Conservation (phyloP, 2,113 vertebrate genomes). For the Globicephala melas region DNA sequence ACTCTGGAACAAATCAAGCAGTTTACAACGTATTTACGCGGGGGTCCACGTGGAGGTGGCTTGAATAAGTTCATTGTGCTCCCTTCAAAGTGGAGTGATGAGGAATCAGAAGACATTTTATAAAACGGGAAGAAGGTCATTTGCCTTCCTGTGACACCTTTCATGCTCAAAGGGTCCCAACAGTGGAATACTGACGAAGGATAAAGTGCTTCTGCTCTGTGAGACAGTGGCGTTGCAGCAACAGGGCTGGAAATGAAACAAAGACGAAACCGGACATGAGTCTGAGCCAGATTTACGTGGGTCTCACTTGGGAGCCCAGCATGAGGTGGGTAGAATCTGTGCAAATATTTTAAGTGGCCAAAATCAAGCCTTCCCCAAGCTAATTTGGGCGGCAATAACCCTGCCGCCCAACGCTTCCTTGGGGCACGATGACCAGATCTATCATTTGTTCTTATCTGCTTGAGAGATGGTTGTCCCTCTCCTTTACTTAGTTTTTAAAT, state of each 20-base stretch:
- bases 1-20: neutral
- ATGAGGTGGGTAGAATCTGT: accelerated
- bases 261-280: accelerated
- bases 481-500: neutral
- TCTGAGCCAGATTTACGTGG: accelerated
- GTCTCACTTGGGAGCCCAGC: neutral
- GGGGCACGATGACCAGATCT: accelerated
- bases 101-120: slow-evolving; percentile 49
- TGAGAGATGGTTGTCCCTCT: accelerated
- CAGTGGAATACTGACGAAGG: neutral
- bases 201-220: neutral
- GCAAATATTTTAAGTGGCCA: accelerated
- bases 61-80: neutral
- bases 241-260: accelerated
- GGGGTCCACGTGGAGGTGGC: neutral
- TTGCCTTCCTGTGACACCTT: neutral
- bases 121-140: slow-evolving; percentile 32
- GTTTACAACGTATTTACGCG: neutral
- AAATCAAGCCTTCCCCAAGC: accelerated
- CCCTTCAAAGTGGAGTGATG: neutral
- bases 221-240: accelerated
- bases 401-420: accelerated
- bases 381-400: accelerated
- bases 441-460: accelerated
- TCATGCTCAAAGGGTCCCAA: neutral